Evolutionary conservation across 2,113 vertebrate genomes (phyloP), one percentile per base, ranked within the genome.

Genomic region (Paramormyrops kingsleyae): DNA sequence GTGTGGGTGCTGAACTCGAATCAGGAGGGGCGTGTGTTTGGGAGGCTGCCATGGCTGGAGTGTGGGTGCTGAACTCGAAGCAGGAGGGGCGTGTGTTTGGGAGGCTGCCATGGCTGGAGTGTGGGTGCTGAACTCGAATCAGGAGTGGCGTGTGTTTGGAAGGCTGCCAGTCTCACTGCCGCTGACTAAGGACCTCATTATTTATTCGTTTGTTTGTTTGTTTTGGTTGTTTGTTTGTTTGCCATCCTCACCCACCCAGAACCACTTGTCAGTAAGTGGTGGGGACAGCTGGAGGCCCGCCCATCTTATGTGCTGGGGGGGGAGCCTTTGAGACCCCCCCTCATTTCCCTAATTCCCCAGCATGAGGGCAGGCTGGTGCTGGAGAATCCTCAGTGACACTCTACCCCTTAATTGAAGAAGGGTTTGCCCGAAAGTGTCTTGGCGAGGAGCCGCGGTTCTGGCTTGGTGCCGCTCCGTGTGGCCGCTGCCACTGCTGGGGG

Each of bases 401-500:
- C 88, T 88, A 74, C 87, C 87, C 87, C 84, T 92, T 91, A 91
- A 92, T 89, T 91, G 91, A 91, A 89, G 90, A 80, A n/a, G 90
- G 90, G 83, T 91, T 92, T 89, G 66, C 90, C 91, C 88, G 66
- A 90, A 89, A 62, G 62, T 86, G 74, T 46, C 90, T 74, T 88
- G 83, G 35, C 52, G 87, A 59, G 2, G 52, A 66, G 42, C 50
- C 21, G 9, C 35, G 24, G 52, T 46, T 50, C 53, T 66, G n/a
- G 27, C 44, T n/a, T 24, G 17, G 10, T 88, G 87, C 85, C 88
- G 70, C 87, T 84, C 49, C 56, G 88, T 2, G 21, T 0, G 52
- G 19, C 15, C 12, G n/a, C 39, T 12, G 6, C 21, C 8, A 10
- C 80, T 80, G 31, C 77, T 19, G 27, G 88, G 46, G 66, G 80